A percentile compares a stretch with the other conserved stretches of the same genome.
phyloP scores from a whole-genome alignment of 2,888 invertebrate genomes.

The Miltochrista miniata region DNA sequence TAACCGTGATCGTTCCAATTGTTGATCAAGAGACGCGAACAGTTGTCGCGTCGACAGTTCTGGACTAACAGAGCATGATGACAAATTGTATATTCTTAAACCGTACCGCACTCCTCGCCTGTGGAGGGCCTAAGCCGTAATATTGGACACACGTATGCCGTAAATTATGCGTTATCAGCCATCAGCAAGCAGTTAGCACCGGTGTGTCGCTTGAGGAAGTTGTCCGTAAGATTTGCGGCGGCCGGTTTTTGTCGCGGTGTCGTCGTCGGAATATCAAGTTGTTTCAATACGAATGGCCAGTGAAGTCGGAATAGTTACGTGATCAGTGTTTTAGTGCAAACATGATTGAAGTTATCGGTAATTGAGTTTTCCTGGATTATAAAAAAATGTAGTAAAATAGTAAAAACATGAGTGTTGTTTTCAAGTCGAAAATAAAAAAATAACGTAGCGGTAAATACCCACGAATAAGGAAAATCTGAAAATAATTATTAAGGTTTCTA shows the following conservation, averaged over 20 bases:
- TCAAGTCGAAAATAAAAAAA: neutral
- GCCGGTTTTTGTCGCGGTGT: neutral
- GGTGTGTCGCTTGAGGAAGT: neutral
- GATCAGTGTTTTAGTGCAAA: constrained; percentile 19
- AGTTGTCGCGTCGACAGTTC: too few species aligned
- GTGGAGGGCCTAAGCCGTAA: neutral
- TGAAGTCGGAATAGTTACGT: constrained; percentile 14
- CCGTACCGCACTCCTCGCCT: neutral
- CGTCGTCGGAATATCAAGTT: neutral
- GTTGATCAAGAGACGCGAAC: too few species aligned
- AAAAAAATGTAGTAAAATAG: neutral
- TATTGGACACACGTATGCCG: neutral
- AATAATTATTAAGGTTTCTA: too few species aligned
- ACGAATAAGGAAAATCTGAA: too few species aligned
- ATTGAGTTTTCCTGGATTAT: constrained; percentile 14
- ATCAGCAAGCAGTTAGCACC: neutral
- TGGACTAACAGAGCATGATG: too few species aligned
- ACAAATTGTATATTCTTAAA: too few species aligned
- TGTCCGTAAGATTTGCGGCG: neutral
- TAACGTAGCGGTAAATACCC: neutral
- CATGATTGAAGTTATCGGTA: constrained; percentile 49
- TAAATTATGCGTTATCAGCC: neutral
- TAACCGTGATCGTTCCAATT: too few species aligned
- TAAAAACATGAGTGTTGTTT: neutral
- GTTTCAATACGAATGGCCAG: constrained; percentile 22